A percentile compares a stretch with the other conserved stretches of the same genome.
These are phyloP conservation scores for Rattus rattus DNA, from an alignment of 2,113 vertebrate genomes.

Conservation along the genomic window DNA sequence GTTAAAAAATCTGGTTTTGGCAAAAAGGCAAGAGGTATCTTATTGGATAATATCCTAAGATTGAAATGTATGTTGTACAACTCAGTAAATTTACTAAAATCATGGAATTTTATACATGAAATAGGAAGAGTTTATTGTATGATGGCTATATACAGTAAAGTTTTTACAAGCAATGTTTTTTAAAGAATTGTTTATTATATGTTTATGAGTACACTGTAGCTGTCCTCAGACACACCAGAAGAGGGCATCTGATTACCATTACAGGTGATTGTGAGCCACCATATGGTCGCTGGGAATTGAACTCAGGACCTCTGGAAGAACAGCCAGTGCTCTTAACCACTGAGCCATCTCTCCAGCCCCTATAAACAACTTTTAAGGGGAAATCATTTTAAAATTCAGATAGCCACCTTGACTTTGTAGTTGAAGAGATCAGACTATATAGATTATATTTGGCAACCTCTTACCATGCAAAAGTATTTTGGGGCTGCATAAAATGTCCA, in stretches of 20 bases:
- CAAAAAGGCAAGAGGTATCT: background rate
- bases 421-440: background rate
- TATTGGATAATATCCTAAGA: background rate
- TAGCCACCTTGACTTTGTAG: conserved; percentile 21
- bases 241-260: no score
- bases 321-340: no score
- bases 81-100: conserved; percentile 2
- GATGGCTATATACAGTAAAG: background rate
- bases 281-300: no score
- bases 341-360: no score
- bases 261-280: no score
- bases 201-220: no score
- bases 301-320: no score
- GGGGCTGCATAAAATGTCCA: conserved; percentile 25
- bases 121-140: background rate
- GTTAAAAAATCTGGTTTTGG: background rate
- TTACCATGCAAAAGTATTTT: background rate
- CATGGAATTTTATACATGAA: background rate
- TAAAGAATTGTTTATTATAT: no score
- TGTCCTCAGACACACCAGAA: no score
- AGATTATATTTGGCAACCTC: conserved; percentile 18
- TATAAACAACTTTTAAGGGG: background rate
- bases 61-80: background rate
- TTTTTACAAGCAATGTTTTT: background rate
- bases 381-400: conserved; percentile 23